phyloP scores from a whole-genome alignment of 2,797 vertebrate species.

The Enteromius paludinosus region DNA sequence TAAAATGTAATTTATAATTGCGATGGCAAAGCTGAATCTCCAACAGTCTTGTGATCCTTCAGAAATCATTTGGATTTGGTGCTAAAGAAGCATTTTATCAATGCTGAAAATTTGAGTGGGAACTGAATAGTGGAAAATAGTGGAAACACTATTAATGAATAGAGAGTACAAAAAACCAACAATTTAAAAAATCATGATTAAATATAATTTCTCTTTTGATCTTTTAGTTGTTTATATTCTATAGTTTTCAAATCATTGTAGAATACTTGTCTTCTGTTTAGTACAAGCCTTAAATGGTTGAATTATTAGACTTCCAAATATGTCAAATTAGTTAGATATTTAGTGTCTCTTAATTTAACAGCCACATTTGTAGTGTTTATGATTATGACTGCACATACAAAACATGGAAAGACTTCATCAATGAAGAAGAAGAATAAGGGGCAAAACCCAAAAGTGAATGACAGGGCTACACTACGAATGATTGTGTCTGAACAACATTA shows the following conservation, averaged over 20 bases:
- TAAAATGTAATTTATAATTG: not conserved
- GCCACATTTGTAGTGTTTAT: not conserved
- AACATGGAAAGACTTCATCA: not conserved
- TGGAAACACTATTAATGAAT: too few relatives aligned
- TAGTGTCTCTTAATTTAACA: not conserved
- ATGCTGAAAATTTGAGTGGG: not conserved
- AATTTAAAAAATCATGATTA: not conserved
- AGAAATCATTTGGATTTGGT: not conserved
- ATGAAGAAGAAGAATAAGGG: not conserved
- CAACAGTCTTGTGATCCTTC: not conserved
- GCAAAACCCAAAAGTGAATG: not conserved
- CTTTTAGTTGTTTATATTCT: not conserved
- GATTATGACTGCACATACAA: not conserved
- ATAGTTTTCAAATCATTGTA: not conserved
- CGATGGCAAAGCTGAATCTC: not conserved
- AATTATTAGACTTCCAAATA: constrained; percentile 1
- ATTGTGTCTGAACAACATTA: not conserved
- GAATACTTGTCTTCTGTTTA: not conserved
- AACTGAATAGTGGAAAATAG: too few relatives aligned
- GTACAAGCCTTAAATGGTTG: not conserved
- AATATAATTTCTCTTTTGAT: too few relatives aligned
- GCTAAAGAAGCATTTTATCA: not conserved
- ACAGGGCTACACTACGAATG: not conserved
- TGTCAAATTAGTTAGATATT: too few relatives aligned
- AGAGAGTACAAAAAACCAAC: not conserved